phyloP scores from a whole-genome alignment of 1,140 invertebrate species.

The Drosophila subobscura region DNA sequence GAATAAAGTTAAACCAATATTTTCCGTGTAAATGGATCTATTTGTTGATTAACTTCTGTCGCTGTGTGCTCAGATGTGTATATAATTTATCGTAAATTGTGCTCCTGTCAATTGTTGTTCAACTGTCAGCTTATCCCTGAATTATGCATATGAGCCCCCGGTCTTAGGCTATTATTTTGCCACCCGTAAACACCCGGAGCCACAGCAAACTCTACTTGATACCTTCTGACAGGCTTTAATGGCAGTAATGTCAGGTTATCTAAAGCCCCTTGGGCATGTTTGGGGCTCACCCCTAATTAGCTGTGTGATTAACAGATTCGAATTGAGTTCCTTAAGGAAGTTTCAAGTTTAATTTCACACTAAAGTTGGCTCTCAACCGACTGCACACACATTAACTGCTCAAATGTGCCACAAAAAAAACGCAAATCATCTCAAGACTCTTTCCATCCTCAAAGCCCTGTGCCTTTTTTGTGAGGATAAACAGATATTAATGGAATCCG shows the following conservation, averaged over 20 bases:
- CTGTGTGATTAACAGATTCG: constrained; percentile 27
- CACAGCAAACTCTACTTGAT: too few relatives aligned
- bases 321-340: not conserved
- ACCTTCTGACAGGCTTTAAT: too few relatives aligned
- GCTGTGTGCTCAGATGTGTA: too few relatives aligned
- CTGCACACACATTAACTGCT: constrained; percentile 24
- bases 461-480: too few relatives aligned
- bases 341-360: not conserved
- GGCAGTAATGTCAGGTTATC: too few relatives aligned
- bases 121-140: constrained; percentile 7
- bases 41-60: constrained; percentile 51
- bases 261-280: not conserved
- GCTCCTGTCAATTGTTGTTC: constrained; percentile 11
- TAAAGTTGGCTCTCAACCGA: too few relatives aligned
- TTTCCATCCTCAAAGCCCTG: too few relatives aligned
- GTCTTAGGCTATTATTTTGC: constrained; percentile 16
- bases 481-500: constrained; percentile 15
- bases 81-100: not conserved
- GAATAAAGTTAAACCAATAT: constrained; percentile 52
- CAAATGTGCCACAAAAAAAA: constrained; percentile 29
- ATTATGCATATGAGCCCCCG: constrained; percentile 30
- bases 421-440: constrained; percentile 2
- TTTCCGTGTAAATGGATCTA: constrained; percentile 31
- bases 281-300: constrained; percentile 16
- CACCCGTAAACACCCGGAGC: constrained; percentile 14